Evolutionary conservation across 2,888 invertebrate genomes (phyloP).

Genomic region (Macrophya alboannulata): DNA sequence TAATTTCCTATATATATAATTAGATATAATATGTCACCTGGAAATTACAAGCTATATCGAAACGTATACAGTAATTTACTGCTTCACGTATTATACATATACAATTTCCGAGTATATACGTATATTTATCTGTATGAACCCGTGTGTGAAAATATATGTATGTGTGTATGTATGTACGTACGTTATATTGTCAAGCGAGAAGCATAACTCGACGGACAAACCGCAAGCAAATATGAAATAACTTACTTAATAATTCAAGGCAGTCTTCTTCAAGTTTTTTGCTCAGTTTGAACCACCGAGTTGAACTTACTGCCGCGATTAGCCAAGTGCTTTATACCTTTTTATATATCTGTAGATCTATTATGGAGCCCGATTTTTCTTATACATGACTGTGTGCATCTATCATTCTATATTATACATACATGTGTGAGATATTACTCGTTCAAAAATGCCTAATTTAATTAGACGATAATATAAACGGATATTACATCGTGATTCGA

Average conservation of each 20-base stretch:
- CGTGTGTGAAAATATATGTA: not conserved
- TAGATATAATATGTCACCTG: not conserved
- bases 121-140: not conserved
- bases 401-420: not conserved
- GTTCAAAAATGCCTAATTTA: not conserved
- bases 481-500: not conserved
- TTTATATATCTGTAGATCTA: not conserved
- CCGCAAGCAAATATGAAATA: conserved; percentile 62
- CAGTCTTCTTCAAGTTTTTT: conserved; percentile 72
- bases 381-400: not conserved
- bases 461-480: not conserved
- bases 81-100: not conserved
- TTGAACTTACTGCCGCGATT: conserved; percentile 62
- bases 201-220: not conserved
- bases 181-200: conserved; percentile 45
- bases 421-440: not conserved
- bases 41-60: not conserved
- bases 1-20: not conserved
- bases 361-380: not conserved
- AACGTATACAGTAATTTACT: not conserved
- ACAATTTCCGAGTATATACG: conserved; percentile 6
- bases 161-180: not conserved
- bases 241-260: conserved; percentile 73
- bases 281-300: conserved; percentile 62
- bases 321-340: conserved; percentile 60